Evolutionary conservation across 2,888 invertebrate species (phyloP), one percentile per base, ranked within the genome.

Genomic region (Bellardia pandia): DNA sequence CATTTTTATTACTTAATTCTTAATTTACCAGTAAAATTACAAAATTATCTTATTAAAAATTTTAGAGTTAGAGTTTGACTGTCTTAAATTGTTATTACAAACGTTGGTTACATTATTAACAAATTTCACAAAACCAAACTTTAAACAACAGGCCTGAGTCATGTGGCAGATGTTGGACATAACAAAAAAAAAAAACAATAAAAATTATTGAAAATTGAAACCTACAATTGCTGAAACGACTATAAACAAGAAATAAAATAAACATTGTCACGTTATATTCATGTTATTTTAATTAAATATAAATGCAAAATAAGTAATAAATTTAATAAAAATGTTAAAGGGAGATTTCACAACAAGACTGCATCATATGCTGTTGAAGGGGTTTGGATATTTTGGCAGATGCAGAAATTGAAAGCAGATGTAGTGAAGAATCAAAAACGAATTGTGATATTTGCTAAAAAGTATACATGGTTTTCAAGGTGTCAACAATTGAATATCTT

Each of bases 201-300:
- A 66, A 66, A 77, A 58, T 45, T 45, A 53, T 60, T 33, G n/a
- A 74, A 75, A 58, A 16, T 42, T 37, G 5, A 37, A 37, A 37
- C 4, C 37, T 37, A 69, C 37, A 53, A 51, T 69, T 37, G 37
- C 69, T 33, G 45, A 45, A 45, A 45, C 45, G 23, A 56, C 16
- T 3, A 8, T 23, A 56, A 56, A 23, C 7, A 7, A 56, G n/a
- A 53, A 53, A 56, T 30, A 42, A 42, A 76, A 66, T 40, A 64
- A 91, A 91, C 90, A 91, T 91, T 91, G 91, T 91, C 91, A 91
- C 91, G 91, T 91, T 91, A 91, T 90, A 90, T 90, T 89, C 91
- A 90, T 91, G 91, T 90, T 90, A 90, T 90, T 53, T 64, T 64
- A 64, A 76, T 76, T 76, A 76, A 76, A 53, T 64, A 33, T 51